Conservation (phyloP, 2,888 invertebrate species). For the Steinernema carpocapsae region DNA sequence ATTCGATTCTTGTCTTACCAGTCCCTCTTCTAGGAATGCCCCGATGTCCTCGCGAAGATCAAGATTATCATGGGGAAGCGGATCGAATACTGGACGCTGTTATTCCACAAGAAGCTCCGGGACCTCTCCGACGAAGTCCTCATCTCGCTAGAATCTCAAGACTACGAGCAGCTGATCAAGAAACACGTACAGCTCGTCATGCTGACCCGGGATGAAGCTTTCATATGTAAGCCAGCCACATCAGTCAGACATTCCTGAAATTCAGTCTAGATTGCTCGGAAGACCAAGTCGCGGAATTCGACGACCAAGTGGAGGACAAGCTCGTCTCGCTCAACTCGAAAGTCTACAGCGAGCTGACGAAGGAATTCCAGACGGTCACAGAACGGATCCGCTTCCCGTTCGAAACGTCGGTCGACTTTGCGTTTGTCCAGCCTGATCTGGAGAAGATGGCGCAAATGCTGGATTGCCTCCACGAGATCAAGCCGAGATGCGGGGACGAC, state of each 20-base stretch:
- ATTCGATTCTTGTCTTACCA: no score
- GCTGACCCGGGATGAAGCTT: slow-evolving; percentile 35
- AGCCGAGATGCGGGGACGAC: slow-evolving; percentile 6
- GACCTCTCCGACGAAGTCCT: slow-evolving; percentile 36
- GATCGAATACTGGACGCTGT: slow-evolving; percentile 27
- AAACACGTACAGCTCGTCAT: slow-evolving; percentile 38
- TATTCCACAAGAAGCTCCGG: slow-evolving; percentile 36
- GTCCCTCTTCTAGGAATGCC: slow-evolving; percentile 36
- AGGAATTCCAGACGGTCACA: slow-evolving; percentile 35
- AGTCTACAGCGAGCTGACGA: slow-evolving; percentile 7
- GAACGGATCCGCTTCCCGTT: slow-evolving; percentile 49
- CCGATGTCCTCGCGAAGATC: slow-evolving; percentile 37
- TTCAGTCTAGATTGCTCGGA: neutral
- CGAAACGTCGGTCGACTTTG: slow-evolving; percentile 47
- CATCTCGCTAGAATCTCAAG: slow-evolving; percentile 36
- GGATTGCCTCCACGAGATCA: slow-evolving; percentile 41
- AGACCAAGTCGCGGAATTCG: slow-evolving; percentile 5
- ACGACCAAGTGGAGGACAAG: neutral
- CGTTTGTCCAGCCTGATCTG: slow-evolving; percentile 40
- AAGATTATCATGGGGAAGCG: slow-evolving; percentile 36
- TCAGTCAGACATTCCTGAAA: no score
- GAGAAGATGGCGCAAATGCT: slow-evolving; percentile 43
- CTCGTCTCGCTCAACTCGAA: slow-evolving; percentile 18
- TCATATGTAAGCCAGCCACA: no score
- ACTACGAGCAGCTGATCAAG: slow-evolving; percentile 36